A percentile compares a stretch with the other conserved stretches of the same genome.
Conservation (phyloP, 92 coral and sea anemone species). For the Zoanthus solanderi region DNA sequence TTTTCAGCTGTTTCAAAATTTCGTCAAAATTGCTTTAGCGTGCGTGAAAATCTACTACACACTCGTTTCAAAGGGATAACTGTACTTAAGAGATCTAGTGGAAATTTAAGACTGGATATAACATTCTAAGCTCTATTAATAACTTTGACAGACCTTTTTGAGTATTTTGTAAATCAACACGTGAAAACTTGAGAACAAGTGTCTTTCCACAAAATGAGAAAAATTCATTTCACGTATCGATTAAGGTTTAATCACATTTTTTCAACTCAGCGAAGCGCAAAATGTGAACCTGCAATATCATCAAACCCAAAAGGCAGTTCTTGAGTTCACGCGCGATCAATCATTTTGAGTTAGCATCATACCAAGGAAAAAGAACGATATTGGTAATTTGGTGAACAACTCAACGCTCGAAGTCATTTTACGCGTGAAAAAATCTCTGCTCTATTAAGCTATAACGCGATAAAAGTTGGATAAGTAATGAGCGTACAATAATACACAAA, state of each 20-base stretch:
- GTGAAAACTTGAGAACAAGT: slow-evolving; percentile 37
- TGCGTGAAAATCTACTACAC: background rate
- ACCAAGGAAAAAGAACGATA: slow-evolving; percentile 6
- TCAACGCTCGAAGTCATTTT: slow-evolving; percentile 19
- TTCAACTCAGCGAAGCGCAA: background rate
- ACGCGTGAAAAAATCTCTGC: background rate
- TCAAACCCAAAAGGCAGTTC: background rate
- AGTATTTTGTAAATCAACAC: slow-evolving; percentile 31
- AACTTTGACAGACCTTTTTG: background rate
- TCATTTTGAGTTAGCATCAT: background rate
- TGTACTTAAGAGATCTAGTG: background rate
- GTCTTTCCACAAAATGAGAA: background rate
- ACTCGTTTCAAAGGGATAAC: slow-evolving; percentile 13
- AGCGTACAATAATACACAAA: slow-evolving; percentile 7
- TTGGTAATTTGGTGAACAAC: background rate
- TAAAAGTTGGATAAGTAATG: background rate
- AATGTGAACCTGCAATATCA: background rate
- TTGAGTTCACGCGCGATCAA: background rate
- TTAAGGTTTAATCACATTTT: background rate
- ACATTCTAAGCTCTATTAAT: slow-evolving; percentile 23
- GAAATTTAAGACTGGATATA: slow-evolving; percentile 5
- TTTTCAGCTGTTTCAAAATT: background rate
- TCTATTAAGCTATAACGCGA: background rate
- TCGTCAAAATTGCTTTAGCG: background rate
- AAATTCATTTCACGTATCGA: slow-evolving; percentile 15